Conservation (phyloP, 2,113 vertebrate species). For the Hepsetus odoe region DNA sequence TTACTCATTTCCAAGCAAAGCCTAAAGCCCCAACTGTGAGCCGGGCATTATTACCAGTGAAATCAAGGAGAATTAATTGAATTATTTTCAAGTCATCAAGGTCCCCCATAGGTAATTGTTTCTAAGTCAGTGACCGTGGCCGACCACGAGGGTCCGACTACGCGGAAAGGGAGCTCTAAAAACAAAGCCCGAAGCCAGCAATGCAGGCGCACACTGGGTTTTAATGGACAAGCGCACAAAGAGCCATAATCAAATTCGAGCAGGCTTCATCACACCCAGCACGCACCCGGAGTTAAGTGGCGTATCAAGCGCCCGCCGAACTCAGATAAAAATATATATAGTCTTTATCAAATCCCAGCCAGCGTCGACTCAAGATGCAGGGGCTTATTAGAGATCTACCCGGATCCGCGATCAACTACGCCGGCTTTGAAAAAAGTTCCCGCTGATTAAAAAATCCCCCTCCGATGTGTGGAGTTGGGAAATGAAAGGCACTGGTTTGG, state of each 20-base stretch:
- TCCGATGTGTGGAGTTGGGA: slow-evolving; percentile 34
- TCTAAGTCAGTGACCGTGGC: slow-evolving; percentile 74
- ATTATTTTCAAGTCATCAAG: slow-evolving; percentile 77
- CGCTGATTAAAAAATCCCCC: slow-evolving; percentile 37
- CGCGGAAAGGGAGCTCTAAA: slow-evolving; percentile 67
- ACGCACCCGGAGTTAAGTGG: slow-evolving; percentile 20
- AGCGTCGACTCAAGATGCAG: slow-evolving; percentile 58
- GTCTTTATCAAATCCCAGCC: slow-evolving; percentile 52
- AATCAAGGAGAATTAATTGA: slow-evolving; percentile 78
- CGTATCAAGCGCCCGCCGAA: slow-evolving; percentile 16
- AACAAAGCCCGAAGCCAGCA: slow-evolving; percentile 69
- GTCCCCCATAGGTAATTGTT: slow-evolving; percentile 72
- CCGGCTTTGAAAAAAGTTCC: slow-evolving; percentile 51
- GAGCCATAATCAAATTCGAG: slow-evolving; percentile 59
- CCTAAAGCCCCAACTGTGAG: slow-evolving; percentile 36
- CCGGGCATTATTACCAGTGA: slow-evolving; percentile 73
- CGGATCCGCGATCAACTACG: slow-evolving; percentile 61
- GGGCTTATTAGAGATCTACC: slow-evolving; percentile 63
- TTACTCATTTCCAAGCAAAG: slow-evolving; percentile 5
- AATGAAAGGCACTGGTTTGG: not conserved
- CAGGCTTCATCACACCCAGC: slow-evolving; percentile 51
- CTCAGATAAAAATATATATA: slow-evolving; percentile 59
- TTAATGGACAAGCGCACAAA: slow-evolving; percentile 65
- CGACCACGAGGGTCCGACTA: slow-evolving; percentile 53
- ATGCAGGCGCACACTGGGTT: slow-evolving; percentile 57